Evolutionary conservation across 2,113 vertebrate species (phyloP).

Genomic region (Dendropsophus ebraccatus): DNA sequence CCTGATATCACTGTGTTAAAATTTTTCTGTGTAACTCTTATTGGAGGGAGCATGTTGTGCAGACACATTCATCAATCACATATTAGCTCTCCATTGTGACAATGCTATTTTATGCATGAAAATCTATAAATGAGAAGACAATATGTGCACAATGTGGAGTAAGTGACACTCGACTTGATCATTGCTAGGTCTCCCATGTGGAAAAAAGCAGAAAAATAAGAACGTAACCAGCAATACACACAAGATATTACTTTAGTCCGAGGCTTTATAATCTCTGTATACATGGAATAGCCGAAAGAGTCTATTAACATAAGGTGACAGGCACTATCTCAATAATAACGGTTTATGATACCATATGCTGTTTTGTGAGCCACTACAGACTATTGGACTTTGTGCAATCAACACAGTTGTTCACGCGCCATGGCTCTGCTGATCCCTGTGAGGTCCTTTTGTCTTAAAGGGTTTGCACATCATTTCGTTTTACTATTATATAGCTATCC

Average conservation of each 20-base stretch:
- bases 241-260: not conserved
- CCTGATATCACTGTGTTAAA: not conserved
- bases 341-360: not conserved
- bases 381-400: not conserved
- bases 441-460: no score
- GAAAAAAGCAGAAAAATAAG: not conserved
- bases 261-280: not conserved
- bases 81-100: not conserved
- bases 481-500: not conserved
- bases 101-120: constrained; percentile 5
- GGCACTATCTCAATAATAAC: not conserved
- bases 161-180: not conserved
- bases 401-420: not conserved
- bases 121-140: not conserved
- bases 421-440: not conserved
- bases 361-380: not conserved
- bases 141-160: not conserved
- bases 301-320: not conserved
- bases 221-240: not conserved
- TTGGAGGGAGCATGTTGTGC: not conserved
- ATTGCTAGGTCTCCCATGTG: not conserved
- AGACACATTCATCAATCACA: not conserved
- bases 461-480: no score
- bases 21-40: not conserved
- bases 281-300: not conserved